Conservation (phyloP, 2,797 vertebrate species). For the Esox masquinongy region DNA sequence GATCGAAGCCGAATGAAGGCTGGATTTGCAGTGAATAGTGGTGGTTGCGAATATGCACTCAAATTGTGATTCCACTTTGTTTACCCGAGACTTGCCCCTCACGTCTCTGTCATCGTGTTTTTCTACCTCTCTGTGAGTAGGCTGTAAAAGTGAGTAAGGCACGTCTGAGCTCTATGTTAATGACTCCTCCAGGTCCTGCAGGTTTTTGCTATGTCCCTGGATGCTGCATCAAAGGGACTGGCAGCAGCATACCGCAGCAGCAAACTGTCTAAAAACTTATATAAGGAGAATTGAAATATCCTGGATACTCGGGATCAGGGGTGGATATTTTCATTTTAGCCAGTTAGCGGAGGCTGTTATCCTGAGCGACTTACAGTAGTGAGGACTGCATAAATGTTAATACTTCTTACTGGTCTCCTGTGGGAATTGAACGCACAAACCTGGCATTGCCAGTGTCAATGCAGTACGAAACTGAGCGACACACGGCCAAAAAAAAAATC, state of each 20-base stretch:
- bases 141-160: background rate
- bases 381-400: no score
- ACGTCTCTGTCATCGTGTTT: background rate
- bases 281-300: background rate
- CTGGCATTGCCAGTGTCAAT: no score
- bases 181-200: background rate
- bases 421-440: no score
- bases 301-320: background rate
- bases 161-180: background rate
- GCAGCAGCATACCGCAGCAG: background rate
- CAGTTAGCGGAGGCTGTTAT: no score
- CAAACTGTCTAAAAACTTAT: background rate
- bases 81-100: background rate
- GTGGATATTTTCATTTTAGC: background rate
- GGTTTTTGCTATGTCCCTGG: background rate
- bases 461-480: no score
- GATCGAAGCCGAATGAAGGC: no score
- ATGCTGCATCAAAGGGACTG: background rate
- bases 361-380: no score
- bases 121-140: constrained; percentile 1
- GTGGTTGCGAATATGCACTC: no score
- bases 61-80: no score
- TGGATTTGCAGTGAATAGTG: no score
- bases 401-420: no score
- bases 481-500: no score